Percentiles rank a stretch among this genome's conserved stretches.
These are phyloP conservation scores for Drosophila niveifrons DNA, from an alignment of 2,888 invertebrate species.

Conservation along the genomic window DNA sequence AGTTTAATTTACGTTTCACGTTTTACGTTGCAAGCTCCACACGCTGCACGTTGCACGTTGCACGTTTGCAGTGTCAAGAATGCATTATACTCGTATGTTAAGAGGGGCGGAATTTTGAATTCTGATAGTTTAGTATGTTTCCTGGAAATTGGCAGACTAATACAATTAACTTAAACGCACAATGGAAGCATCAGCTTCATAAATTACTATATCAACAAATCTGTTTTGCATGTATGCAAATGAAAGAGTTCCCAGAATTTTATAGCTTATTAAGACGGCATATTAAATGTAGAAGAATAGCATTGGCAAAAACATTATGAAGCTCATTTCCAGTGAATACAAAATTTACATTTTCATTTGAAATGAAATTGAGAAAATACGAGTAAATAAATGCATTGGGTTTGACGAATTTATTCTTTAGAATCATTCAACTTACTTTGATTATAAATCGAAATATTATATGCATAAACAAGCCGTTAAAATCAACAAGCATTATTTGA, in stretches of 20 bases:
- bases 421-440: too few species aligned
- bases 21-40: background rate
- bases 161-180: background rate
- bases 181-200: background rate
- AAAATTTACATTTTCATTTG: too few species aligned
- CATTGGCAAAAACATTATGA: background rate
- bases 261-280: background rate
- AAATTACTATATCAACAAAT: background rate
- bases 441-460: too few species aligned
- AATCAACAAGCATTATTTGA: too few species aligned
- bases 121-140: slow-evolving; percentile 1
- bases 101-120: background rate
- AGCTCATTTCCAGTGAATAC: too few species aligned
- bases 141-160: slow-evolving; percentile 15
- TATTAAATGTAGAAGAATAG: background rate
- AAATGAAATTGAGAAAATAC: too few species aligned
- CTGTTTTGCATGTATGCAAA: background rate
- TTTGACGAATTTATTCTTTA: too few species aligned
- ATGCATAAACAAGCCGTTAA: too few species aligned
- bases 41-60: background rate
- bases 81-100: background rate
- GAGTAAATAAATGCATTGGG: too few species aligned
- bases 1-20: slow-evolving; percentile 46
- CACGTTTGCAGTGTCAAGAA: slow-evolving; percentile 8
- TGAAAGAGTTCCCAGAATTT: background rate